Conservation (phyloP, 2,113 vertebrate genomes). For the Rhombomys opimus region DNA sequence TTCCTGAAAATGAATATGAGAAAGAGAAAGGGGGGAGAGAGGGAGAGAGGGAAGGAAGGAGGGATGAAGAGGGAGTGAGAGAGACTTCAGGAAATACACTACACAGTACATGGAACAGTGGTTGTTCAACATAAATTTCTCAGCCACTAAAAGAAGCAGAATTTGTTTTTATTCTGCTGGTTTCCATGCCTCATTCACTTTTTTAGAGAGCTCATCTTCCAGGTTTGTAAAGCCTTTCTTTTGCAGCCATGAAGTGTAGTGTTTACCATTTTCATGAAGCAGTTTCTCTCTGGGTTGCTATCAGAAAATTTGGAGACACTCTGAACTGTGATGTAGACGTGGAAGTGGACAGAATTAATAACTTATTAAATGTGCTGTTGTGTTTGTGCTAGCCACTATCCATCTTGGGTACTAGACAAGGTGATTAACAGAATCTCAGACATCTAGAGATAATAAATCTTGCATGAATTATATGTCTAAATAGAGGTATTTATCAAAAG, state of each 20-base stretch:
- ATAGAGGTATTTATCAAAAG: conserved; percentile 65
- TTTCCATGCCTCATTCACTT: not conserved
- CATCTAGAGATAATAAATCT: conserved; percentile 65
- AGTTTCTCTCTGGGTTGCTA: conserved; percentile 9
- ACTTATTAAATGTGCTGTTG: conserved; percentile 20
- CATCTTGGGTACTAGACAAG: conserved; percentile 41
- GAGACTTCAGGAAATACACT: conserved; percentile 41
- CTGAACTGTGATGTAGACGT: not conserved
- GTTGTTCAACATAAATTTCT: conserved; percentile 34
- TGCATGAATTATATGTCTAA: conserved; percentile 47
- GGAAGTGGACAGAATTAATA: conserved; percentile 46
- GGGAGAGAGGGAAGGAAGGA: not conserved
- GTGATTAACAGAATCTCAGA: conserved; percentile 65
- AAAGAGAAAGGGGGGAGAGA: no score
- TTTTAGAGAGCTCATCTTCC: not conserved
- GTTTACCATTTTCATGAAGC: not conserved
- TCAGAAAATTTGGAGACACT: not conserved
- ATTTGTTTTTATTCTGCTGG: conserved; percentile 4
- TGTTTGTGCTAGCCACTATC: conserved; percentile 10
- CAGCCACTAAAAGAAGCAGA: conserved; percentile 28
- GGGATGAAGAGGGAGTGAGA: conserved; percentile 60
- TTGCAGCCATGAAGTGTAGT: not conserved
- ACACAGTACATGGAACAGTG: not conserved
- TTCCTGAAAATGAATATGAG: conserved; percentile 61
- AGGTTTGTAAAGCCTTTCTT: not conserved